These are phyloP conservation scores for Pseudoatta argentina DNA, from an alignment of 1,140 invertebrate genomes.

Conservation along the genomic window DNA sequence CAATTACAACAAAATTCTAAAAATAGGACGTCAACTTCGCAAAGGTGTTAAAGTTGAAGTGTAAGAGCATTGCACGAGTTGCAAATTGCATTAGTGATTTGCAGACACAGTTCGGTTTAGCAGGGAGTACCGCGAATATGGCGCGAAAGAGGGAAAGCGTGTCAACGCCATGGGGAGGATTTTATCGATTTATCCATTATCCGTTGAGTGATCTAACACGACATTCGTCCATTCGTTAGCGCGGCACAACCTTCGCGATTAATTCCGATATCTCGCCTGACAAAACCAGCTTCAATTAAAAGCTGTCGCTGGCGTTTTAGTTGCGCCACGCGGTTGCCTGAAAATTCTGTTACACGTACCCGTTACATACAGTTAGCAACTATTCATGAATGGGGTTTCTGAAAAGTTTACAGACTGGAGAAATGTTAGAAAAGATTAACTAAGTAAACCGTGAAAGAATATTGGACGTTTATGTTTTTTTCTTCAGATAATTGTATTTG, in stretches of 20 bases:
- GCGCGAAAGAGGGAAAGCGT: constrained; percentile 49
- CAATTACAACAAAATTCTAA: constrained; percentile 12
- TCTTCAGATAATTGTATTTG: background rate
- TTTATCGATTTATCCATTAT: constrained; percentile 76
- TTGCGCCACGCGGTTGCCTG: constrained; percentile 62
- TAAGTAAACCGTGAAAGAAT: background rate
- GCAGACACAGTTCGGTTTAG: constrained; percentile 40
- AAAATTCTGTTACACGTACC: constrained; percentile 69
- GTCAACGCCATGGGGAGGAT: constrained; percentile 52
- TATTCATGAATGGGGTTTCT: background rate
- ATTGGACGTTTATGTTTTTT: background rate
- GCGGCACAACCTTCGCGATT: constrained; percentile 69
- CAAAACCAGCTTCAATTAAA: constrained; percentile 73
- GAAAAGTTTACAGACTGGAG: constrained; percentile 17
- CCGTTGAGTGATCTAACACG: constrained; percentile 75
- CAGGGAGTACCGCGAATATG: constrained; percentile 9
- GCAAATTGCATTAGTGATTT: constrained; percentile 62
- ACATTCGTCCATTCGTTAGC: constrained; percentile 72
- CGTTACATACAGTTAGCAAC: constrained; percentile 28
- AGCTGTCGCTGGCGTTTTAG: constrained; percentile 75
- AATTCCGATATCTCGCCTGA: constrained; percentile 76
- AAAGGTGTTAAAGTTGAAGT: constrained; percentile 26
- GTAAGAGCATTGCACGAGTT: constrained; percentile 24
- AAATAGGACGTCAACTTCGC: background rate
- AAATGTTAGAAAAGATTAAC: background rate